These are phyloP conservation scores for Paramuricea clavata DNA, from an alignment of 92 coral and sea anemone species.

Conservation along the genomic window DNA sequence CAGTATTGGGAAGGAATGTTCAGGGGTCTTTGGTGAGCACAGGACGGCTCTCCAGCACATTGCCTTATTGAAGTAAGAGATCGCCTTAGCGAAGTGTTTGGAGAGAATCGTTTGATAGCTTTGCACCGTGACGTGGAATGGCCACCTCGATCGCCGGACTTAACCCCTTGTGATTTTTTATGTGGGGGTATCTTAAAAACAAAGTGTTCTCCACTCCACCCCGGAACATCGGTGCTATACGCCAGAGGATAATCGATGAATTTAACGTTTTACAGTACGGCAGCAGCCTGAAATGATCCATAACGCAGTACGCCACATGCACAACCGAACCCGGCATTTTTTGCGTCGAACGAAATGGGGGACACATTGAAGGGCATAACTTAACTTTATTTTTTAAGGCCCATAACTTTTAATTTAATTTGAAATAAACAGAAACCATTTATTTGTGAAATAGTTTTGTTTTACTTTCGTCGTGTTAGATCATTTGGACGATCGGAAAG, in stretches of 20 bases:
- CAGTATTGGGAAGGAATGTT: conserved; percentile 17
- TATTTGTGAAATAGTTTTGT: background rate
- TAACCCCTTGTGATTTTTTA: no score
- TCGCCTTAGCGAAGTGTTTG: background rate
- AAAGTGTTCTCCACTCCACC: conserved; percentile 36
- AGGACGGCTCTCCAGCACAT: conserved; percentile 17
- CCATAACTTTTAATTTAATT: background rate
- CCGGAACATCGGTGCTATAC: background rate
- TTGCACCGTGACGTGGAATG: no score
- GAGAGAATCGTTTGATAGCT: conserved; percentile 11
- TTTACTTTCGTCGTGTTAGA: background rate
- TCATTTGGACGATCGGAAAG: background rate
- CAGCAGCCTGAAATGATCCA: conserved; percentile 2
- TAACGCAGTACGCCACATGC: background rate
- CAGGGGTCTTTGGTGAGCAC: conserved; percentile 7
- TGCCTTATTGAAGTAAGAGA: conserved; percentile 24
- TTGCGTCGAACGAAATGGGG: background rate
- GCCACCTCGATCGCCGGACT: no score
- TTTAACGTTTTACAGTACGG: conserved; percentile 17
- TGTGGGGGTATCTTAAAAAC: conserved; percentile 17
- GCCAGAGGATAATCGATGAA: conserved; percentile 20
- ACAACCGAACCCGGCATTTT: background rate
- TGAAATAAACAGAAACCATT: background rate
- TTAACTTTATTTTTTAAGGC: no score
- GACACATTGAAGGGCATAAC: conserved; percentile 13